Evolutionary conservation across 2,113 vertebrate genomes (phyloP).

Genomic region (Hemiscyllium ocellatum): DNA sequence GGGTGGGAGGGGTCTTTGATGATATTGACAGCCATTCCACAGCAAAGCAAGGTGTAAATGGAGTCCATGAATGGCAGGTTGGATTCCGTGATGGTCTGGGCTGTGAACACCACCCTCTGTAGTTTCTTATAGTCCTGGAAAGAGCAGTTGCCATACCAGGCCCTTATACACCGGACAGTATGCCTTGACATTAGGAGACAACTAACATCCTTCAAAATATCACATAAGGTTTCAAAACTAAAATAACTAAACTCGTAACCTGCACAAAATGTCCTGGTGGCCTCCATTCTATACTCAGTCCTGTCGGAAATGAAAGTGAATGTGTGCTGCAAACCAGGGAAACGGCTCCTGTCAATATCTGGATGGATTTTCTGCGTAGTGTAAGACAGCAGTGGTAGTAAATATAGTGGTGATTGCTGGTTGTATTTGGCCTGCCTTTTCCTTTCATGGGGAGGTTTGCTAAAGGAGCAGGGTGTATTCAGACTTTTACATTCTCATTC

Average conservation of each 20-base stretch:
- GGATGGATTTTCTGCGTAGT: not conserved
- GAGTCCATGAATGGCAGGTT: too few relatives aligned
- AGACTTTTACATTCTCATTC: not conserved
- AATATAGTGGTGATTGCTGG: not conserved
- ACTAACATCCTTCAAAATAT: too few relatives aligned
- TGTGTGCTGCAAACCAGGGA: not conserved
- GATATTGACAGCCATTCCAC: too few relatives aligned
- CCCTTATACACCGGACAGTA: too few relatives aligned
- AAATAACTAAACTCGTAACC: not conserved
- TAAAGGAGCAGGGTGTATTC: not conserved
- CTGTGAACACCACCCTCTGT: too few relatives aligned
- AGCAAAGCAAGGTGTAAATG: too few relatives aligned
- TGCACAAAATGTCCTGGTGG: not conserved
- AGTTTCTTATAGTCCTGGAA: too few relatives aligned
- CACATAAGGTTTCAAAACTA: too few relatives aligned
- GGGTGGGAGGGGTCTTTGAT: too few relatives aligned
- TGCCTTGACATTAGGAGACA: too few relatives aligned
- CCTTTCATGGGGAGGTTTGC: not conserved
- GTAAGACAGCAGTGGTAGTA: not conserved
- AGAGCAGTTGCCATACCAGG: too few relatives aligned
- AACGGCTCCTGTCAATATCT: not conserved
- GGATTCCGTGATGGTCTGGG: too few relatives aligned
- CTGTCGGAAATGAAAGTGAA: not conserved
- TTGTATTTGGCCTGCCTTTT: not conserved
- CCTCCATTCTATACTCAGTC: not conserved